These are phyloP conservation scores for Sciaenops ocellatus DNA, from an alignment of 2,797 vertebrate species.

Conservation along the genomic window DNA sequence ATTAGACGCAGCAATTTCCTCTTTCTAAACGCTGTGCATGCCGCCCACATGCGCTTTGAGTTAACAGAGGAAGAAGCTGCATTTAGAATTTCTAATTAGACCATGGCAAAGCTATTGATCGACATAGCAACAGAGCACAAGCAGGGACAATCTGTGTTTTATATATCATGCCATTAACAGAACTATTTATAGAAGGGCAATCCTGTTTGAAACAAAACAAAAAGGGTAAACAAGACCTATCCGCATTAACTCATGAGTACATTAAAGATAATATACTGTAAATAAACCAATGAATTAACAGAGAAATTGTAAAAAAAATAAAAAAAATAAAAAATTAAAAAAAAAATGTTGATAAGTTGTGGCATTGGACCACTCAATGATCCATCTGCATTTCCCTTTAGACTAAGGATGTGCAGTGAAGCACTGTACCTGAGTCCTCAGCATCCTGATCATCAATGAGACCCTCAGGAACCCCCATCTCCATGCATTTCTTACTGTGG, in stretches of 20 bases:
- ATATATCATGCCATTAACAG: constrained; percentile 58
- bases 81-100: constrained; percentile 86
- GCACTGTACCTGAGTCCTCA: constrained; percentile 93
- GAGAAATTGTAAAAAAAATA: constrained; percentile 2
- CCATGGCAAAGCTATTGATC: constrained; percentile 78
- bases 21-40: constrained; percentile 79
- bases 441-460: constrained; percentile 94
- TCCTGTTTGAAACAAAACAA: constrained; percentile 41
- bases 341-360: background rate
- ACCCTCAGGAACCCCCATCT: constrained; percentile 94
- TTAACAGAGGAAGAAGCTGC: constrained; percentile 83
- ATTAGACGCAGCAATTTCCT: constrained; percentile 87
- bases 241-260: constrained; percentile 7
- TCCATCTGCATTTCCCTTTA: constrained; percentile 7
- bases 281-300: constrained; percentile 15
- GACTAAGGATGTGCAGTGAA: constrained; percentile 6
- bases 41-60: constrained; percentile 82
- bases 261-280: constrained; percentile 9
- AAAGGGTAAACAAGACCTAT: constrained; percentile 29
- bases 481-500: constrained; percentile 99
- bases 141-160: constrained; percentile 56
- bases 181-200: constrained; percentile 61
- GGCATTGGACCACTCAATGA: constrained; percentile 2
- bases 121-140: constrained; percentile 67
- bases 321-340: no score